Conservation (phyloP, 2,888 invertebrate species). For the Gnatocerus cornutus region DNA sequence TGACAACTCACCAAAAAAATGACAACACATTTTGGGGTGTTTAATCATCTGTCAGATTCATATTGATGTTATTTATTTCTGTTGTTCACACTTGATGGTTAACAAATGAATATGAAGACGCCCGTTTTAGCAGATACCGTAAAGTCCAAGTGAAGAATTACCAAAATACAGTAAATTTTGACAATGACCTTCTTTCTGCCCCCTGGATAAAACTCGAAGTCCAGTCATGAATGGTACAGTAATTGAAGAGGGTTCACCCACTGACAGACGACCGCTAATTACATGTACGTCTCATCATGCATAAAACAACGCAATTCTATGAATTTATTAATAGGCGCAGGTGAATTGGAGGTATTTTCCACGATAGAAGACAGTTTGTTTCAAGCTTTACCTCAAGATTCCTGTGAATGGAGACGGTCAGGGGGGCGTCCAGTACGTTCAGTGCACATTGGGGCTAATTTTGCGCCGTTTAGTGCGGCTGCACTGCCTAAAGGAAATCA, state of each 20-base stretch:
- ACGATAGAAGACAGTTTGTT: conserved; percentile 85
- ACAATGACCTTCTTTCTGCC: conserved; percentile 64
- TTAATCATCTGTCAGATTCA: conserved; percentile 56
- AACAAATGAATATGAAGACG: conserved; percentile 22
- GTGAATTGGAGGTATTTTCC: conserved; percentile 88
- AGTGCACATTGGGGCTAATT: conserved; percentile 87
- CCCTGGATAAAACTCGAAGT: conserved; percentile 62
- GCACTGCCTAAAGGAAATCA: conserved; percentile 80
- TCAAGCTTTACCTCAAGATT: conserved; percentile 88
- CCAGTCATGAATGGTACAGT: conserved; percentile 77
- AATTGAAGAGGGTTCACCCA: conserved; percentile 73
- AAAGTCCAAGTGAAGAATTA: conserved; percentile 10
- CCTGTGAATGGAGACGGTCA: conserved; percentile 93
- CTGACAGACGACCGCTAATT: conserved; percentile 82
- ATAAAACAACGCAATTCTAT: neutral
- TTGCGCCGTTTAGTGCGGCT: conserved; percentile 85
- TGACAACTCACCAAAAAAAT: conserved; percentile 3
- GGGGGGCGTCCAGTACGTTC: conserved; percentile 90
- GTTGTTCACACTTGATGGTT: conserved; percentile 22
- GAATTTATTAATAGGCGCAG: conserved; percentile 74
- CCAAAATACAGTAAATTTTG: conserved; percentile 14
- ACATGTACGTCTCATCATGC: conserved; percentile 77
- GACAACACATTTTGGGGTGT: conserved; percentile 49
- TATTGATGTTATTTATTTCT: conserved; percentile 53
- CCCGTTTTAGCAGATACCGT: neutral